These are phyloP conservation scores for Notarius lentiginosus DNA, from an alignment of 2,113 vertebrate species.

Conservation along the genomic window DNA sequence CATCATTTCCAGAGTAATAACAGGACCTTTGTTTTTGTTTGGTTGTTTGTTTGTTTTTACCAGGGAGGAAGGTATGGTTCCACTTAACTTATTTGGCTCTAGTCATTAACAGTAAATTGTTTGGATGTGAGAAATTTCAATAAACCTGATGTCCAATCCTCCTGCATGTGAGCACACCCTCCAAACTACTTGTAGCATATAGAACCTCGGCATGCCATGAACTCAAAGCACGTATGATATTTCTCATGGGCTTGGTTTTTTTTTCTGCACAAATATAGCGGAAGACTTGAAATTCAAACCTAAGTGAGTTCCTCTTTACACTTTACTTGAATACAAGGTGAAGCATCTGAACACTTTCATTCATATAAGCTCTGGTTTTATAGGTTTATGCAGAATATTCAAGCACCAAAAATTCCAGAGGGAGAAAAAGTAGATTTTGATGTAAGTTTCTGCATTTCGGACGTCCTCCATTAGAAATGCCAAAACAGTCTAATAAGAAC, in stretches of 20 bases:
- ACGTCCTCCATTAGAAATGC: not conserved
- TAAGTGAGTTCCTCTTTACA: constrained; percentile 65
- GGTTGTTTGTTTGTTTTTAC: constrained; percentile 23
- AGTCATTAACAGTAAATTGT: constrained; percentile 4
- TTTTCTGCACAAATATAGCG: constrained; percentile 35
- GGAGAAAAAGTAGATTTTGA: constrained; percentile 81
- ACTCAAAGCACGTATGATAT: not conserved
- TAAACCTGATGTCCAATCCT: not conserved
- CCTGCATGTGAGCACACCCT: not conserved
- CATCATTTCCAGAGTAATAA: not conserved
- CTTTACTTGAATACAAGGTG: not conserved
- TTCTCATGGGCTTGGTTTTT: constrained; percentile 4
- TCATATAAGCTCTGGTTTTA: not conserved
- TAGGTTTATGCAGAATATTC: constrained; percentile 75
- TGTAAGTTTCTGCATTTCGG: constrained; percentile 57
- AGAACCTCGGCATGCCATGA: not conserved
- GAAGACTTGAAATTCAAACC: constrained; percentile 74
- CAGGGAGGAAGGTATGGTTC: constrained; percentile 58
- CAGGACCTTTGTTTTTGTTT: constrained; percentile 13
- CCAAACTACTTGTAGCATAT: not conserved
- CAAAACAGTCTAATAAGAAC: not conserved
- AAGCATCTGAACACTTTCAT: not conserved
- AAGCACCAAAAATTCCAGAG: constrained; percentile 75
- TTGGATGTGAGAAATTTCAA: not conserved
- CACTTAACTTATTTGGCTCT: not conserved